Base-by-base conservation (phyloP, 2,797 vertebrate genomes). In the Steatocranus sp. region DNA sequence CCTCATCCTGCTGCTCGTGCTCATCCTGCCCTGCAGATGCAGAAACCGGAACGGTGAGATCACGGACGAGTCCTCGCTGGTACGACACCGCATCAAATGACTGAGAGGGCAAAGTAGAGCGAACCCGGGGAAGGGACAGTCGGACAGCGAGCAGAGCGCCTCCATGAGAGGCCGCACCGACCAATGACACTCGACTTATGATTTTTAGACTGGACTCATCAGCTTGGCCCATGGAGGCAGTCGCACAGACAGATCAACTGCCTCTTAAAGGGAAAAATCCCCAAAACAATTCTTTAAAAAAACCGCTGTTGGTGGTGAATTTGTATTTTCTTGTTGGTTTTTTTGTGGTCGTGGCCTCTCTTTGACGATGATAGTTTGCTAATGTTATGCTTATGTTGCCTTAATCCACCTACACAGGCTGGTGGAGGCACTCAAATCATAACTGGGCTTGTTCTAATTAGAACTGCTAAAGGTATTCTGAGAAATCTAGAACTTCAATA, bases 71-170 rank as follows among this genome's bases (percentile, higher is more conserved):
- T 99, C 99, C 11, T 99, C 98, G 0, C 95, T 99, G 8, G 97
- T 99, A 43, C 97, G 96, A 23, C 97, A 99, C 84, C 97, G 98
- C 32, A 98, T 98, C 97, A 99, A 99, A 80, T 99, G 96, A 98
- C 93, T 95, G 89, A 95, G 92, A 79, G 77, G 86, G 41, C 76
- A 23, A 1, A 46, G 83, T 46, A 79, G 54, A 84, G 86, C 7
- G 2, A 66, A 15, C 34, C 4, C 81, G 66, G 58, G 11, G 51
- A 86, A 54, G 17, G 2, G 80, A 81, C 81, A 18, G 83, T 49
- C 30, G 50, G 61, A 50, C 63, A 38, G 58, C 7, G 38, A 79
- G 80, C 80, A 3, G 77, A 83, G 76, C 58, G 78, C 30, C 6
- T 76, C 81, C 66, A 53, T 74, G 82, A 56, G 25, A 77, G 80